Base-by-base conservation (phyloP, 2,888 invertebrate genomes). In the Xestia c-nigrum region DNA sequence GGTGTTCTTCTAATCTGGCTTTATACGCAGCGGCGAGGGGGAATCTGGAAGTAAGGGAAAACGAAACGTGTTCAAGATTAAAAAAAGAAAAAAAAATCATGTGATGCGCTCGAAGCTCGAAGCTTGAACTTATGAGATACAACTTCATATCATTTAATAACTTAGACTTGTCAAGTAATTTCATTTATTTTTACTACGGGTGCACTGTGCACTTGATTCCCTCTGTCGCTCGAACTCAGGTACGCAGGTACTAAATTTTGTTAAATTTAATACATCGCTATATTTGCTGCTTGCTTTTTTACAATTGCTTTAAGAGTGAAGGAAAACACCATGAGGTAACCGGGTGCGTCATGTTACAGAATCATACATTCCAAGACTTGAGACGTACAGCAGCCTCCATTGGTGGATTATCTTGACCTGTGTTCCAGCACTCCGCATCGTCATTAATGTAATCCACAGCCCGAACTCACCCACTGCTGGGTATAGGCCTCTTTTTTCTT, bases 1-100 rank as follows among this genome's bases (percentile, higher is more conserved):
- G 84, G 55, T 91, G 90, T 61, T 88, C 73, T 31, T 89, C 80
- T 46, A 94, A 71, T 24, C 83, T 84, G 0, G 88, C 66, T 9
- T 69, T 4, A 61, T 84, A 81, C 3, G 65, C 85, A 59, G 83
- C 66, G 0, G 80, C 71, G 16, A 71, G 83, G 21, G 87, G 89
- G 71, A 84, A 88, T 47, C 80, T 80, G 55, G n/a, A 80, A 83
- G 21, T 12, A 38, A n/a, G 5, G 7, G 16, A 6, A 31, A 59
- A 3, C 24, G 31, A 31, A n/a, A 21, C 31, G 52, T 21, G 21
- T 50, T 50, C 21, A 21, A 50, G 19, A 50, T 50, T 21, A 21
- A 2, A 7, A 6, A 21, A 21, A 0, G 21, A 52, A 52, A 7
- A 52, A 9, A 7, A 9, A 6, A 52, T 50, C 19, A 50, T 50